phyloP scores from a whole-genome alignment of 2,113 vertebrate genomes.

The Willisornis vidua region DNA sequence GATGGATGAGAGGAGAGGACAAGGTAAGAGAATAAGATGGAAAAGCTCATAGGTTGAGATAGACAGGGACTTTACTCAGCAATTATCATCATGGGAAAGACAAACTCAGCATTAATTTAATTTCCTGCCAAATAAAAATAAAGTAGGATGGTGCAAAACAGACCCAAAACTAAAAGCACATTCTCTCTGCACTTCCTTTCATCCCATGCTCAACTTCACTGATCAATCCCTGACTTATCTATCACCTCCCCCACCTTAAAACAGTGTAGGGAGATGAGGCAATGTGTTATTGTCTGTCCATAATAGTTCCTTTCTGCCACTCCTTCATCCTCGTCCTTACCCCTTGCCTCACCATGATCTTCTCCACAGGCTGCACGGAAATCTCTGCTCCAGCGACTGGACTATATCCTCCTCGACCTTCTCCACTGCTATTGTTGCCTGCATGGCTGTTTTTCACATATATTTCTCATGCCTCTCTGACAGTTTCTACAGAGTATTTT shows the following conservation, averaged over 20 bases:
- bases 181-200: background rate
- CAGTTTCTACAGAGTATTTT: background rate
- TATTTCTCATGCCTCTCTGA: background rate
- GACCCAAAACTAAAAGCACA: background rate
- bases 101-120: background rate
- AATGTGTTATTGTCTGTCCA: background rate
- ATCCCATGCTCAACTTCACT: background rate
- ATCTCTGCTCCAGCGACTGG: background rate
- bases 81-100: background rate
- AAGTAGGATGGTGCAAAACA: background rate
- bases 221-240: background rate
- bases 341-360: background rate
- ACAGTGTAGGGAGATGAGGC: fast-evolving
- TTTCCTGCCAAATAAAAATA: background rate
- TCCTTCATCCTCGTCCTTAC: background rate
- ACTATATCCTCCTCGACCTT: background rate
- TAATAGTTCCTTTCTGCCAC: background rate
- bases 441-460: background rate
- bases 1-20: background rate
- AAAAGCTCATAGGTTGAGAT: background rate
- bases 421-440: background rate
- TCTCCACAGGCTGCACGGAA: background rate
- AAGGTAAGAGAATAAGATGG: background rate
- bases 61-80: background rate
- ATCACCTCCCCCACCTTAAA: background rate